A percentile compares a stretch with the other conserved stretches of the same genome.
These are phyloP conservation scores for Mimachlamys varia DNA, from an alignment of 2,888 invertebrate genomes.

Conservation along the genomic window DNA sequence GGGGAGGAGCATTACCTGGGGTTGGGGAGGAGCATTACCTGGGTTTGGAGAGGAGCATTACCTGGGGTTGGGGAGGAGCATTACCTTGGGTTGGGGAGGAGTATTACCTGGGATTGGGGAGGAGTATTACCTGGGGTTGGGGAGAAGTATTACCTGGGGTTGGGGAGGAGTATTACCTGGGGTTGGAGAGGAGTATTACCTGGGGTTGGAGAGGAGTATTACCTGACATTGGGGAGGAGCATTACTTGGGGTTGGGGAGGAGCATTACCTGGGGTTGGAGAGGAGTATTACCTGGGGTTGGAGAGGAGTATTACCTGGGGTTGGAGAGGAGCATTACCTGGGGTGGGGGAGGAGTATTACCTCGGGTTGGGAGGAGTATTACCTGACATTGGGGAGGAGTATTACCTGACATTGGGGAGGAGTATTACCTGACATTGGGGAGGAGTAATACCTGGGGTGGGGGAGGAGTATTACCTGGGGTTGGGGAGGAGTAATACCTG, in stretches of 20 bases:
- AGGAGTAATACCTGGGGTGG: no score
- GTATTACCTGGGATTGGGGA: no score
- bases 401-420: slow-evolving; percentile 52
- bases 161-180: slow-evolving; percentile 51
- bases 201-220: background rate
- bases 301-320: slow-evolving; percentile 56
- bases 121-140: slow-evolving; percentile 57
- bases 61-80: background rate
- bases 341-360: slow-evolving; percentile 42
- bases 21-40: slow-evolving; percentile 50
- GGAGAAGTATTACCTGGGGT: no score
- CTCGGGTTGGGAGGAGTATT: no score
- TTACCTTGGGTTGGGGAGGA: slow-evolving; percentile 63
- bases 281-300: no score
- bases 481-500: no score
- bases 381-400: background rate
- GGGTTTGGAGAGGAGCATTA: no score
- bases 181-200: no score
- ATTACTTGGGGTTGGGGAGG: no score
- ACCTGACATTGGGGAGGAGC: no score
- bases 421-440: slow-evolving; percentile 56
- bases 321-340: no score
- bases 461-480: slow-evolving; percentile 57
- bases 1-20: no score
- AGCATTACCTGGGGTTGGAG: slow-evolving; percentile 59